A percentile compares a stretch with the other conserved stretches of the same genome.
Conservation (phyloP, 2,888 invertebrate species). For the Eurytoma adleriae region DNA sequence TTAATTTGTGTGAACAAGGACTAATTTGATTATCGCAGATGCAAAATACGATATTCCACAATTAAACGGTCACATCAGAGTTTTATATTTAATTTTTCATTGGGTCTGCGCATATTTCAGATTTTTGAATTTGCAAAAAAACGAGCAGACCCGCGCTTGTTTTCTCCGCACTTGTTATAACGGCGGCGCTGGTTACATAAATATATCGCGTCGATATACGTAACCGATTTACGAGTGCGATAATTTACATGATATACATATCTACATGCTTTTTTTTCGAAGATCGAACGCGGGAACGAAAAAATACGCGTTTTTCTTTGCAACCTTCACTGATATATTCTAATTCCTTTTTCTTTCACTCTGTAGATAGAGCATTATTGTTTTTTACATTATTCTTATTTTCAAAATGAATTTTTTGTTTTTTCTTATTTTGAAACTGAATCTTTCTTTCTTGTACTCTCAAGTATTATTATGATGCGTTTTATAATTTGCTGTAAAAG, state of each 20-base stretch:
- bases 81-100: no score
- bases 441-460: conserved; percentile 21
- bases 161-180: conserved; percentile 7
- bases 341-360: conserved; percentile 39
- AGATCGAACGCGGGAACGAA: conserved; percentile 31
- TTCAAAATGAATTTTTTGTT: conserved; percentile 7
- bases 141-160: conserved; percentile 29
- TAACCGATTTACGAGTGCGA: conserved; percentile 39
- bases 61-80: no score
- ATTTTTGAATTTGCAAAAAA: neutral
- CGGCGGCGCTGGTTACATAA: conserved; percentile 36
- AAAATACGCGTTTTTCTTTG: conserved; percentile 38
- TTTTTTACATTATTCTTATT: conserved; percentile 53
- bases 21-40: neutral
- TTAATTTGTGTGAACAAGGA: neutral
- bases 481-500: conserved; percentile 36
- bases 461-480: conserved; percentile 18
- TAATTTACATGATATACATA: conserved; percentile 48
- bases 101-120: no score
- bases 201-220: conserved; percentile 39
- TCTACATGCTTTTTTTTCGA: conserved; percentile 28
- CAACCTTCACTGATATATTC: conserved; percentile 54
- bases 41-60: no score
- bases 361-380: conserved; percentile 65
- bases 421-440: neutral